These are phyloP conservation scores for Zosterops lateralis DNA, from an alignment of 2,113 vertebrate genomes.

Conservation along the genomic window DNA sequence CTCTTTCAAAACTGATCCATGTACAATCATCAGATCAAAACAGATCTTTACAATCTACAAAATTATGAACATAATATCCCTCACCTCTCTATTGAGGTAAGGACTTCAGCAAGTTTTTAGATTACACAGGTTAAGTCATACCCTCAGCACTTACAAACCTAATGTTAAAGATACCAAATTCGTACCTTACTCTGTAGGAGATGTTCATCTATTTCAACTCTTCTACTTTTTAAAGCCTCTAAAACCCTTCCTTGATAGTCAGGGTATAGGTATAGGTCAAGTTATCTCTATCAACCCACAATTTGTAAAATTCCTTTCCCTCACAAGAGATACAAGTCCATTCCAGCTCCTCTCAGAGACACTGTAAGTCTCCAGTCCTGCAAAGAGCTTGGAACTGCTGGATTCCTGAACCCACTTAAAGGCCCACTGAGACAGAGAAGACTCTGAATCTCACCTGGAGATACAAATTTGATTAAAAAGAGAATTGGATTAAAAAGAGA, in stretches of 20 bases:
- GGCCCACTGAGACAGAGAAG: neutral
- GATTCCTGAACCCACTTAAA: neutral
- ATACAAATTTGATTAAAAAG: neutral
- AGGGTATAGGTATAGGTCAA: neutral
- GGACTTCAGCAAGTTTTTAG: neutral
- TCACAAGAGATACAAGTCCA: neutral
- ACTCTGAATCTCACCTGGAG: neutral
- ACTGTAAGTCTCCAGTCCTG: neutral
- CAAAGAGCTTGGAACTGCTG: neutral
- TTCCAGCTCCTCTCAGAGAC: neutral
- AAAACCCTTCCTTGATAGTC: neutral
- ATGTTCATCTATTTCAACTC: neutral
- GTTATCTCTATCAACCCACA: neutral
- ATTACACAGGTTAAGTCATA: neutral
- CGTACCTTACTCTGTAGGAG: neutral
- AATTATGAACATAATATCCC: neutral
- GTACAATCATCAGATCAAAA: neutral
- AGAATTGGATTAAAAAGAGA: neutral
- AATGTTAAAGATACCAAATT: rapidly evolving
- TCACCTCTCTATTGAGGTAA: neutral
- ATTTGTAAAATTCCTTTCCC: neutral
- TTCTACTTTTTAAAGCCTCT: neutral
- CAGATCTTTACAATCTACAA: neutral
- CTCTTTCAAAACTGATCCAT: neutral
- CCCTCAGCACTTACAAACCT: neutral